Evolutionary conservation across 2,797 vertebrate species (phyloP), one percentile per base, ranked within the genome.

Genomic region (Diceros bicornis): DNA sequence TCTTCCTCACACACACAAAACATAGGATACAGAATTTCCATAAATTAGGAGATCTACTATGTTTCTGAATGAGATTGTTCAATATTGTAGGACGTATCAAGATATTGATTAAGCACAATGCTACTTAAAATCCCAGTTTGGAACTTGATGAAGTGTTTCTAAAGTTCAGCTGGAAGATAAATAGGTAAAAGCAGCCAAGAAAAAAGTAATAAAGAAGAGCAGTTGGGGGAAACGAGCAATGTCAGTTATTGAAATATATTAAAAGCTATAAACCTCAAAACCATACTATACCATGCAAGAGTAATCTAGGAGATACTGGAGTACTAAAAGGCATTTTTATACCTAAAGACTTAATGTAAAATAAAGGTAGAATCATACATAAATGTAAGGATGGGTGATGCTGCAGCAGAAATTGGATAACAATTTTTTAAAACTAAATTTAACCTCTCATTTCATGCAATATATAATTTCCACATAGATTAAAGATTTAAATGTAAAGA

Each of bases 181-280:
- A 78, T 79, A 14, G 47, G 37, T 72, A 64, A 86, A 94, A 97
- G 5, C 72, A 92, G 4, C 27, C 89, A 55, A 41, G 34, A 75
- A 50, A 88, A 91, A 47, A 64, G 2, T 47, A 90, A 82, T 62
- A 52, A 64, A 21, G 12, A 59, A 78, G 16, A 78, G 18, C 2
- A 72, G 57, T 68, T 29, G 78, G 8, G 2, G 34, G 64, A 88
- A 79, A 50, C 4, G 1, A 37, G 12, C 6, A 87, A 44, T 62
- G 37, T 25, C 20, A 57, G 2, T n/a, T 91, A 89, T 64, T 90
- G 47, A 93, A 89, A 47, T 62, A 64, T 79, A 37, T 69, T 79
- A 69, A 85, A 83, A 84, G 5, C 21, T 89, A 3, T 34, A 94
- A 57, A 55, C 94, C 17, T 92, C n/a, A 89, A 78, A 95, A 89